Evolutionary conservation across 92 coral and sea anemone species (phyloP).

Genomic region (Porites divaricata): DNA sequence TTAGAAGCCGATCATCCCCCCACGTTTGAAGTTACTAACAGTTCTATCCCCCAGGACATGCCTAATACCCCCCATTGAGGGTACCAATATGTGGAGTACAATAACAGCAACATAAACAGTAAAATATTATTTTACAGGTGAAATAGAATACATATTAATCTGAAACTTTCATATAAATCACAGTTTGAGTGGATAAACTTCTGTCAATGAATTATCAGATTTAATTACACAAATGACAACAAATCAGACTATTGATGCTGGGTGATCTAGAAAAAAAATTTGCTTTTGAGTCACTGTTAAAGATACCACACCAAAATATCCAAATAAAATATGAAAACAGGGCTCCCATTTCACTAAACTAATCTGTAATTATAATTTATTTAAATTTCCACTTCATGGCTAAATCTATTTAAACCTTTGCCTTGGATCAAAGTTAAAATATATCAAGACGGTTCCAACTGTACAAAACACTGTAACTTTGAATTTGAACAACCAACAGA

Average conservation of each 20-base stretch:
- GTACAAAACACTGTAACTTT: conserved; percentile 12
- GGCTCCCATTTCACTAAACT: background rate
- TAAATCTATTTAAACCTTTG: background rate
- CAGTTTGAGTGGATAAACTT: conserved; percentile 4
- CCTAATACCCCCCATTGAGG: background rate
- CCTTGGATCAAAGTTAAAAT: background rate
- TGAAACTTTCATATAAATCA: conserved; percentile 1
- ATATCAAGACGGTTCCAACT: conserved; percentile 9
- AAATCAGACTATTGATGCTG: conserved; percentile 3
- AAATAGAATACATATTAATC: background rate
- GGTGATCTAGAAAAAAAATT: background rate
- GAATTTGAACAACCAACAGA: conserved; percentile 21
- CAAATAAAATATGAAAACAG: background rate
- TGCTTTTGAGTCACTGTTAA: background rate
- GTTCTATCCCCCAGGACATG: conserved; percentile 5
- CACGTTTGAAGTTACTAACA: conserved; percentile 6
- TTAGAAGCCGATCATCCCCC: conserved; percentile 1
- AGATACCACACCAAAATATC: background rate
- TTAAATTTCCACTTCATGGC: background rate
- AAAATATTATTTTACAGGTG: background rate
- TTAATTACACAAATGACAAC: background rate
- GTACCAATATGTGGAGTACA: no score
- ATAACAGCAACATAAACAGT: no score
- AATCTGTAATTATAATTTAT: background rate
- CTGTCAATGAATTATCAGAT: conserved; percentile 1